These are phyloP conservation scores for Cheilosia soror DNA, from an alignment of 2,888 invertebrate genomes.

Conservation along the genomic window DNA sequence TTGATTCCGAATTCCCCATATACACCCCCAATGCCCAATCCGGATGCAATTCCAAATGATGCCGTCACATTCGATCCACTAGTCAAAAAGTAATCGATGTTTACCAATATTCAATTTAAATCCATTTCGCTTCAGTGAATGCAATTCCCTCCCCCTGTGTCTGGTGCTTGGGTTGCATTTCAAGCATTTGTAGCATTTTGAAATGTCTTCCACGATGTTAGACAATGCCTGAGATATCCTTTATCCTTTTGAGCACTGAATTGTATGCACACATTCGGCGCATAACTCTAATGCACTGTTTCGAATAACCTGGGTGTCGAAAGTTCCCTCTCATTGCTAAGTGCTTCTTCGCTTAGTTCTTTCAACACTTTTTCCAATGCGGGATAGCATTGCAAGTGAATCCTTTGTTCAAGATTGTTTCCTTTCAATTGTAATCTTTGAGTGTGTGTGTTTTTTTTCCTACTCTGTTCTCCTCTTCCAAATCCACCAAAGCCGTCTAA, in stretches of 20 bases:
- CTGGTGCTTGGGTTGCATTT: neutral
- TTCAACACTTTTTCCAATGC: constrained; percentile 29
- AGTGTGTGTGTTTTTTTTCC: constrained; percentile 16
- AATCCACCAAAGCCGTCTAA: constrained; percentile 58
- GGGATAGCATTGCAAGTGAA: constrained; percentile 56
- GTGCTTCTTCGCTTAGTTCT: constrained; percentile 36
- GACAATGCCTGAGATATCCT: constrained; percentile 62
- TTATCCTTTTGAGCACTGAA: constrained; percentile 69
- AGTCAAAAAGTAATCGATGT: constrained; percentile 51
- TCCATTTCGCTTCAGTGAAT: constrained; percentile 58
- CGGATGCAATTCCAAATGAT: constrained; percentile 27
- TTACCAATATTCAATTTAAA: constrained; percentile 54
- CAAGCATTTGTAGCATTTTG: constrained; percentile 41
- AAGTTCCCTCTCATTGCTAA: constrained; percentile 45
- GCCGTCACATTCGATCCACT: constrained; percentile 9
- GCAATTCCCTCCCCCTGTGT: constrained; percentile 20
- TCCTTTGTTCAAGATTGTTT: constrained; percentile 72
- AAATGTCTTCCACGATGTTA: constrained; percentile 55
- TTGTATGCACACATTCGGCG: constrained; percentile 46
- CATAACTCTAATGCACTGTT: constrained; percentile 1
- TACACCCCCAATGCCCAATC: neutral
- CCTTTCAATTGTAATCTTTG: constrained; percentile 65
- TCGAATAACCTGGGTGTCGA: constrained; percentile 55
- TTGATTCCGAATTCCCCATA: neutral
- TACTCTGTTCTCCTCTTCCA: constrained; percentile 13